A percentile compares a stretch with the other conserved stretches of the same genome.
phyloP scores from a whole-genome alignment of 1,140 invertebrate species.

The Wasmannia auropunctata region DNA sequence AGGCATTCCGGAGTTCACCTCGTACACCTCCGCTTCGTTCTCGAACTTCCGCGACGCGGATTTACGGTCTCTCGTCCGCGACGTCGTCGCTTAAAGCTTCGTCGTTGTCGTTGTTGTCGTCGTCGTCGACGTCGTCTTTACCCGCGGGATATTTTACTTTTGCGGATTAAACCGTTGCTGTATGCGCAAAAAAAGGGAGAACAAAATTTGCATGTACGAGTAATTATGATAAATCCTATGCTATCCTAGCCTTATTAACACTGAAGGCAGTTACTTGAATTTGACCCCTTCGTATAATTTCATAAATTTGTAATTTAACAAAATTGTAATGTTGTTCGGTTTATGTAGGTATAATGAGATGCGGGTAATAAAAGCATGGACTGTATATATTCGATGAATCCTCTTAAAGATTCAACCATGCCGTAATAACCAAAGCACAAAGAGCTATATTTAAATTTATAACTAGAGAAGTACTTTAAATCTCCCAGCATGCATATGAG shows the following conservation, averaged over 20 bases:
- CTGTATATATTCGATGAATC: slow-evolving; percentile 6
- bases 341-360: not conserved
- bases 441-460: slow-evolving; percentile 47
- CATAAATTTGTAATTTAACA: slow-evolving; percentile 2
- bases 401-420: not conserved
- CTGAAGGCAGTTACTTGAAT: not conserved
- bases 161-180: slow-evolving; percentile 51
- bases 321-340: not conserved
- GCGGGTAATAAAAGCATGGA: not conserved
- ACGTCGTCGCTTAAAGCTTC: slow-evolving; percentile 61
- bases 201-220: not conserved
- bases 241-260: not conserved
- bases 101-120: slow-evolving; percentile 14
- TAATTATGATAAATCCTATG: not conserved
- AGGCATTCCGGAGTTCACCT: slow-evolving; percentile 52
- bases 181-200: not conserved
- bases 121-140: not conserved
- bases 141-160: slow-evolving; percentile 30
- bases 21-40: slow-evolving; percentile 50
- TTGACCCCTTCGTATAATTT: not conserved
- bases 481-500: slow-evolving; percentile 4
- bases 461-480: slow-evolving; percentile 39
- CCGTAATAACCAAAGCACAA: slow-evolving; percentile 18
- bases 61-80: slow-evolving; percentile 63
- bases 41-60: slow-evolving; percentile 63